A percentile compares a stretch with the other conserved stretches of the same genome.
These are phyloP conservation scores for Cirrhinus molitorella DNA, from an alignment of 2,797 vertebrate genomes.

Conservation along the genomic window DNA sequence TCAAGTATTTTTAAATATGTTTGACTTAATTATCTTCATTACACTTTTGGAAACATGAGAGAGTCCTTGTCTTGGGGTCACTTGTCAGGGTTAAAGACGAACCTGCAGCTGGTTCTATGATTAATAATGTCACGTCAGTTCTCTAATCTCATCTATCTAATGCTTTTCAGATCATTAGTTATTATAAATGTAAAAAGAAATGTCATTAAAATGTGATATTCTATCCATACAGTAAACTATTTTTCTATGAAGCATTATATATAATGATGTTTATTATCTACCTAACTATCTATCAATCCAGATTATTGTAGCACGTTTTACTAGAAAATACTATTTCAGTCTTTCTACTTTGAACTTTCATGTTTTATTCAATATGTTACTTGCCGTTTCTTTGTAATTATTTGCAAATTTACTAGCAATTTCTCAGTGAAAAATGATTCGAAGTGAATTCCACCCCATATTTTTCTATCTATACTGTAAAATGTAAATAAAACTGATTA, in stretches of 20 bases:
- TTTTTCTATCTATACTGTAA: too few species aligned
- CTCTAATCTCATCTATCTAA: not conserved
- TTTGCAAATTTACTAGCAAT: too few species aligned
- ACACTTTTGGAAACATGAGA: slow-evolving; percentile 10
- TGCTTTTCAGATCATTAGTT: slow-evolving; percentile 6
- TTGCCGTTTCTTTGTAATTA: too few species aligned
- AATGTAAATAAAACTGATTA: too few species aligned
- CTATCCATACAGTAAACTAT: not conserved
- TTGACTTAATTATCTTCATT: not conserved
- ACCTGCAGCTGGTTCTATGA: not conserved
- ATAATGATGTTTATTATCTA: not conserved
- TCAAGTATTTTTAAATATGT: slow-evolving; percentile 1
- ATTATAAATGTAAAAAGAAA: not conserved
- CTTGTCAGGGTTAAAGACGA: slow-evolving; percentile 3
- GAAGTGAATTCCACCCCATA: too few species aligned
- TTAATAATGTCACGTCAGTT: not conserved
- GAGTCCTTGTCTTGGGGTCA: not conserved
- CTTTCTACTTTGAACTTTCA: not conserved
- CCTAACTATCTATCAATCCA: not conserved
- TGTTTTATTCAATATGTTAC: too few species aligned
- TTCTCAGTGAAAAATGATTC: too few species aligned
- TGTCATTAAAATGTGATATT: not conserved
- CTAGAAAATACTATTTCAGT: not conserved
- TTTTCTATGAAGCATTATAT: not conserved
- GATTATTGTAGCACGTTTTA: not conserved